Evolutionary conservation across 2,888 invertebrate species (phyloP), one percentile per base, ranked within the genome.

Genomic region (Nezara viridula): DNA sequence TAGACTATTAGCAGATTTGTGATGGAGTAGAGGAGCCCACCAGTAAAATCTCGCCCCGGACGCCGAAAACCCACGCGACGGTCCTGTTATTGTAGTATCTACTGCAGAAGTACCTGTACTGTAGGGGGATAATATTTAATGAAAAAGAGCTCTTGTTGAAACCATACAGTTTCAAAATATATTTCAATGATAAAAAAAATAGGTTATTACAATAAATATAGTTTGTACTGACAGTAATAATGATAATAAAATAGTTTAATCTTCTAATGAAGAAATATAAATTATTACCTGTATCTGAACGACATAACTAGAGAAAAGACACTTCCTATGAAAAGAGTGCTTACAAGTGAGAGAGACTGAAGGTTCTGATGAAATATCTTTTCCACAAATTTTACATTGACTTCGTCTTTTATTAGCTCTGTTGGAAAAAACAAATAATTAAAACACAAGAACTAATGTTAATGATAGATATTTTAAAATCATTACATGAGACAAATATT

Each of bases 361-460:
- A 6, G 81, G 81, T 81, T 81, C 81, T 44, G 44, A 81, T 47
- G 81, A 44, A 6, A 81, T 40, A 47, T 40, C 44, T n/a, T 44
- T n/a, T n/a, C 81, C 81, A 47, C 81, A 81, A 81, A 81, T 81
- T 37, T 81, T 81, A n/a, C 81, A 81, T 81, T n/a, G 24, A 81
- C 24, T n/a, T n/a, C n/a, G n/a, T n/a, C n/a, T n/a, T n/a, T n/a
- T n/a, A n/a, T n/a, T n/a, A n/a, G n/a, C 40, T 44, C 81, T 81
- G 16, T n/a, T n/a, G 40, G 37, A 81, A 81, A 81, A 40, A 81
- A 81, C 2, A 81, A 81, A 81, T 37, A 40, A 37, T 2, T n/a
- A 10, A 21, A 73, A 60, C 5, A 60, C 60, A 73, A 27, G 32
- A 73, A 73, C 19, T 12, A 44, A 44, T 44, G n/a, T n/a, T 27